Evolutionary conservation across 1,140 invertebrate species (phyloP).

Genomic region (Oedothorax gibbosus): DNA sequence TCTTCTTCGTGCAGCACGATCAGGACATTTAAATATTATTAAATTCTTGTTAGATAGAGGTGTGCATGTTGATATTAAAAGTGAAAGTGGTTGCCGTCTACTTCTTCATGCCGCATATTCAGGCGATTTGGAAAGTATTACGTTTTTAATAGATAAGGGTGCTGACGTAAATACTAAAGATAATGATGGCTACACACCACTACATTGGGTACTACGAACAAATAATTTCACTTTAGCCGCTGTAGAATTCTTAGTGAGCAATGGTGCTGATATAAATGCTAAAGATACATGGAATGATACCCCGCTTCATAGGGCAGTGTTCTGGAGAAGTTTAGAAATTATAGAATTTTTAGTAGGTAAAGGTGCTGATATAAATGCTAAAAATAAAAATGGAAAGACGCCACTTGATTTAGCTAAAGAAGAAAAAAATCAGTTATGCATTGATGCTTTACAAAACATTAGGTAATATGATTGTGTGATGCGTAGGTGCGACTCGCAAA

Average conservation of each 20-base stretch:
- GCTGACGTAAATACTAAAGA: background rate
- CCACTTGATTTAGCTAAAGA: too few species aligned
- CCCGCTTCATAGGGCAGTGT: background rate
- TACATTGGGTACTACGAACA: background rate
- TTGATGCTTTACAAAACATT: too few species aligned
- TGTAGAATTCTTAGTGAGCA: background rate
- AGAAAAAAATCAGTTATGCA: too few species aligned
- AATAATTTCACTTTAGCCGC: background rate
- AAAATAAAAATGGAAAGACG: background rate
- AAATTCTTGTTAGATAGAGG: background rate
- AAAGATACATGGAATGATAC: background rate
- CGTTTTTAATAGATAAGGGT: background rate
- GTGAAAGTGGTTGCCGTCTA: background rate
- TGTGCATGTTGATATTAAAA: background rate
- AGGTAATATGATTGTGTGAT: too few species aligned
- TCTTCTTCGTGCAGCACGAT: background rate
- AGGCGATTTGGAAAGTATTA: background rate
- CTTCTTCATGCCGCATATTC: background rate
- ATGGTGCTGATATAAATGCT: background rate
- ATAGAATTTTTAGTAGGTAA: background rate
- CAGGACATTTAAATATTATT: background rate
- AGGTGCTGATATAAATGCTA: background rate
- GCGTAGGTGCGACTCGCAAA: too few species aligned
- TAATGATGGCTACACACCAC: background rate
- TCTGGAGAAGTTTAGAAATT: background rate